Evolutionary conservation across 2,888 invertebrate genomes (phyloP).

Genomic region (Leptarthrus brevirostris): DNA sequence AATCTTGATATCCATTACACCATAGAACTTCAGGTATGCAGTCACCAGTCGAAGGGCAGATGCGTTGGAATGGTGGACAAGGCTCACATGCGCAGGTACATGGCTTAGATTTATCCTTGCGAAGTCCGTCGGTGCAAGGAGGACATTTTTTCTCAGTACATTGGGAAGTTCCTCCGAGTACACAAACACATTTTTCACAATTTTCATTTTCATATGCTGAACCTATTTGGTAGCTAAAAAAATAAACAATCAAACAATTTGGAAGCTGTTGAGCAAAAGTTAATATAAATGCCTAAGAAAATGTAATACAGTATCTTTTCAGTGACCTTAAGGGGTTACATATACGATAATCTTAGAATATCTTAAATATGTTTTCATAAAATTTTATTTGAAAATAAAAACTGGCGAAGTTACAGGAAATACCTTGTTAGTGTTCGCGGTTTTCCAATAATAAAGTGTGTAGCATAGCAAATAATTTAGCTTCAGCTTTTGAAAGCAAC

Average conservation of each 20-base stretch:
- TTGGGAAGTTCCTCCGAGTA: constrained; percentile 76
- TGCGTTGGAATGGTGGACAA: constrained; percentile 74
- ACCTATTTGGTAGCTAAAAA: constrained; percentile 77
- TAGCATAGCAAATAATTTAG: no score
- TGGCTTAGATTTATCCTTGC: constrained; percentile 71
- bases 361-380: no score
- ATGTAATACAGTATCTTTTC: no score
- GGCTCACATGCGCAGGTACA: constrained; percentile 82
- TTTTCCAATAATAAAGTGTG: no score
- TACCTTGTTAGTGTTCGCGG: no score
- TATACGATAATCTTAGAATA: no score
- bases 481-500: no score
- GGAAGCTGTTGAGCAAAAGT: no score
- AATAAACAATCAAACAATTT: constrained; percentile 58
- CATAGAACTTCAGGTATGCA: constrained; percentile 78
- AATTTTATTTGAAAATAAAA: no score
- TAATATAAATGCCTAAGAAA: no score
- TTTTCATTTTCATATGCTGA: constrained; percentile 76
- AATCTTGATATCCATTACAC: constrained; percentile 86
- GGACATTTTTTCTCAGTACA: constrained; percentile 79
- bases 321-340: no score
- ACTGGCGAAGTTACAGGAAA: no score
- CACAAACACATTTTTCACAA: constrained; percentile 84
- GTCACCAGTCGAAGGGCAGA: constrained; percentile 80
- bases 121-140: constrained; percentile 71